phyloP scores from a whole-genome alignment of 2,888 invertebrate species.

The Onchidella celtica region DNA sequence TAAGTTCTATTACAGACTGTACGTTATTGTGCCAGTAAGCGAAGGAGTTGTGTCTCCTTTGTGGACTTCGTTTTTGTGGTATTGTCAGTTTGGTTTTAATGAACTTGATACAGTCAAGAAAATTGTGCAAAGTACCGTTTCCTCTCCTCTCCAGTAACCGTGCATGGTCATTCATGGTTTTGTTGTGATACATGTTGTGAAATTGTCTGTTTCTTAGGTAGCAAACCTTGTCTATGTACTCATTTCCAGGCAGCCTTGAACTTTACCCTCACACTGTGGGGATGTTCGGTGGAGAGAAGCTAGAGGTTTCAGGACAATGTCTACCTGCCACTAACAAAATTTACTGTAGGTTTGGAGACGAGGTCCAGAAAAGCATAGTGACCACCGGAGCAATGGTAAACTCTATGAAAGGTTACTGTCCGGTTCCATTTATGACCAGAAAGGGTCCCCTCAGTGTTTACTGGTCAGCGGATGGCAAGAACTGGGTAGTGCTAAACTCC shows the following conservation, averaged over 20 bases:
- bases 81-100: no score
- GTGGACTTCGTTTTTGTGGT: no score
- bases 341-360: conserved; percentile 80
- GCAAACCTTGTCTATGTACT: no score
- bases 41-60: no score
- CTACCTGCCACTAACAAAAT: conserved; percentile 89
- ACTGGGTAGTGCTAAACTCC: conserved; percentile 92
- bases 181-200: no score
- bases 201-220: no score
- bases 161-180: no score
- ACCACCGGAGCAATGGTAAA: conserved; percentile 56
- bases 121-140: no score
- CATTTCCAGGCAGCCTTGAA: conserved; percentile 54
- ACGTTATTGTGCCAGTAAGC: no score
- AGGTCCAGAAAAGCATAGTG: neutral
- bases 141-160: no score
- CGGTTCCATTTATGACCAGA: conserved; percentile 92
- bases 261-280: conserved; percentile 84
- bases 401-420: conserved; percentile 86
- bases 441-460: conserved; percentile 94
- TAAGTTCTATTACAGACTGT: no score
- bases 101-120: no score
- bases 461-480: conserved; percentile 89
- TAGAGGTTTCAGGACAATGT: conserved; percentile 98
- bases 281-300: conserved; percentile 97